A percentile compares a stretch with the other conserved stretches of the same genome.
These are phyloP conservation scores for Mayetiola destructor DNA, from an alignment of 2,888 invertebrate species.

Conservation along the genomic window DNA sequence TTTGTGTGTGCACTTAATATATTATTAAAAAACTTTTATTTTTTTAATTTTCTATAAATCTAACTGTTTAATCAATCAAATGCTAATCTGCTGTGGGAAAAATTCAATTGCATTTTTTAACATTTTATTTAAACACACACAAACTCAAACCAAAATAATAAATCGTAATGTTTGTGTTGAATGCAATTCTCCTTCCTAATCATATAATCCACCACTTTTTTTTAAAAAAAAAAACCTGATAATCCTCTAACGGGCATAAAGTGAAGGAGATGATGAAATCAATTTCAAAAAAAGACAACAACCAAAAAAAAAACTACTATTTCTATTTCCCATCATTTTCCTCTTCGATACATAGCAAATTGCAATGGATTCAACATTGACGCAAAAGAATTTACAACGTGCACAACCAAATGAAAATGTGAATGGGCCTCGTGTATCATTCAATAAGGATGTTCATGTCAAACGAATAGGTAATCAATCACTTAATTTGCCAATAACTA, in stretches of 20 bases:
- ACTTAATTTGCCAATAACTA: too few relatives aligned
- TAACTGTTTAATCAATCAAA: background rate
- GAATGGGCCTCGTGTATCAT: slow-evolving; percentile 61
- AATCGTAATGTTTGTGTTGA: background rate
- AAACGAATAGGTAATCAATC: slow-evolving; percentile 65
- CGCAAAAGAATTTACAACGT: slow-evolving; percentile 8
- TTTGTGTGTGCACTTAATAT: background rate
- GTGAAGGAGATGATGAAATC: background rate
- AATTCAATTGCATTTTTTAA: background rate
- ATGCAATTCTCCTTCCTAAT: background rate
- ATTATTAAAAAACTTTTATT: background rate
- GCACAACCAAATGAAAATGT: slow-evolving; percentile 16
- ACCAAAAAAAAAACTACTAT: too few relatives aligned
- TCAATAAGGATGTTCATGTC: slow-evolving; percentile 81
- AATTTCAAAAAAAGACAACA: background rate
- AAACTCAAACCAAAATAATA: background rate
- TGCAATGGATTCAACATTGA: slow-evolving; percentile 1
- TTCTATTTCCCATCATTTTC: background rate
- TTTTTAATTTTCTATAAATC: background rate
- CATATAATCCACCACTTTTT: background rate
- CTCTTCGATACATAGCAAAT: background rate
- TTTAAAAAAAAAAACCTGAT: background rate
- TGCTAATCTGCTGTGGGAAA: background rate
- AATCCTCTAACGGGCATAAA: background rate
- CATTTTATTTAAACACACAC: background rate